Percentiles rank a stretch among this genome's conserved stretches.
Conservation (phyloP, 2,113 vertebrate species). For the Indri indri region DNA sequence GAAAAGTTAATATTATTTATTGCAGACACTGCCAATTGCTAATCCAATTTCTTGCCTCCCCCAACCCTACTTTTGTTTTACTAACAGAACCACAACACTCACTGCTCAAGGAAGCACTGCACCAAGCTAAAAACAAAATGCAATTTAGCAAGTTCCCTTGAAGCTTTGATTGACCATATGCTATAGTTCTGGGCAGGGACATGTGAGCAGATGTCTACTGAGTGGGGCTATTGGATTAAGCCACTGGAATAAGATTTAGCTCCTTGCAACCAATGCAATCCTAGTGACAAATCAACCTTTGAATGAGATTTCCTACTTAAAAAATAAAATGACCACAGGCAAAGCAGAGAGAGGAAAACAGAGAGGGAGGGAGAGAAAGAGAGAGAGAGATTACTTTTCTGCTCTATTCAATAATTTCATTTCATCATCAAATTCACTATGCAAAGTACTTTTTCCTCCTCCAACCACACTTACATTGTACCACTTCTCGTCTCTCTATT, state of each 20-base stretch:
- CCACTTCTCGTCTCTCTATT: background rate
- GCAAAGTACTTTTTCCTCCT: background rate
- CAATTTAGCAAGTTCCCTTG: background rate
- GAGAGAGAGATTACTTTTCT: background rate
- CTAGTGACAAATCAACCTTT: background rate
- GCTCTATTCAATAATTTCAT: background rate
- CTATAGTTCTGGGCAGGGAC: background rate
- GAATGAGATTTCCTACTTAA: background rate
- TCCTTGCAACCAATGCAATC: background rate
- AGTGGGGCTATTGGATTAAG: background rate
- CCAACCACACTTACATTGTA: background rate
- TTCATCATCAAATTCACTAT: constrained; percentile 32
- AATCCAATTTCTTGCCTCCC: background rate
- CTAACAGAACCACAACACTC: background rate
- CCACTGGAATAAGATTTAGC: background rate
- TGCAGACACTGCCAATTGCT: background rate
- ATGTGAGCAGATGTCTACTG: background rate
- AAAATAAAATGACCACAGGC: background rate
- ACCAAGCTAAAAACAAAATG: constrained; percentile 31
- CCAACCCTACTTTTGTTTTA: background rate
- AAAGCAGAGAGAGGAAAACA: background rate
- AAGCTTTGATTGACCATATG: background rate
- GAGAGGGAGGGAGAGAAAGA: no score
- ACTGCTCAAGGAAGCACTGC: background rate
- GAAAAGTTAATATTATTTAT: constrained; percentile 36